These are phyloP conservation scores for Onthophagus sagittarius DNA, from an alignment of 2,888 invertebrate species.

Conservation along the genomic window DNA sequence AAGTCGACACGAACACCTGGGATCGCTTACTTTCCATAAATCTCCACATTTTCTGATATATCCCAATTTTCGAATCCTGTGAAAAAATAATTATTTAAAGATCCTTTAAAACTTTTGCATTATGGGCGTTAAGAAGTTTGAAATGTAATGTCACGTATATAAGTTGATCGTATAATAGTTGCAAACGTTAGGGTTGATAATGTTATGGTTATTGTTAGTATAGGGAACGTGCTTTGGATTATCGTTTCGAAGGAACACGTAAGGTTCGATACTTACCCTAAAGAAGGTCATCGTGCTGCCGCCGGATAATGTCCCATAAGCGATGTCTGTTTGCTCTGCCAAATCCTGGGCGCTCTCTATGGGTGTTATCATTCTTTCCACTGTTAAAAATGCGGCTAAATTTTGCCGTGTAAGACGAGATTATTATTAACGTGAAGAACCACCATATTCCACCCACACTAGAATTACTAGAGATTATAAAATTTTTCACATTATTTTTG, in stretches of 20 bases:
- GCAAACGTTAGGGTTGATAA: not conserved
- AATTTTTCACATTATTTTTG: no score
- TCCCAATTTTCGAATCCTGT: conserved; percentile 75
- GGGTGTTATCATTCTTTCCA: conserved; percentile 83
- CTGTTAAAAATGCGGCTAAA: conserved; percentile 86
- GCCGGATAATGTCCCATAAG: conserved; percentile 77
- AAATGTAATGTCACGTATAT: not conserved
- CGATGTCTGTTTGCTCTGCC: conserved; percentile 74
- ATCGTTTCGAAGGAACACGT: not conserved
- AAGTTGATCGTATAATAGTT: not conserved
- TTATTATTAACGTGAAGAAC: conserved; percentile 88
- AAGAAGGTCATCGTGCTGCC: conserved; percentile 90
- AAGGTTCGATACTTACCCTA: conserved; percentile 53
- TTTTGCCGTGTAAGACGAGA: conserved; percentile 91
- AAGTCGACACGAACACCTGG: conserved; percentile 68
- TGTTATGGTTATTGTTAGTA: not conserved
- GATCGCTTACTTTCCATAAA: conserved; percentile 72
- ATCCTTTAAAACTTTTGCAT: not conserved
- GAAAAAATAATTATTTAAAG: not conserved
- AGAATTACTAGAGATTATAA: no score
- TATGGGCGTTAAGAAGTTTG: not conserved
- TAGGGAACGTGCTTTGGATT: not conserved
- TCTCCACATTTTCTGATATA: conserved; percentile 79
- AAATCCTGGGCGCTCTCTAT: conserved; percentile 84
- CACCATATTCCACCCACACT: conserved; percentile 87